phyloP scores from a whole-genome alignment of 2,113 vertebrate species.

The Burhinus bistriatus region DNA sequence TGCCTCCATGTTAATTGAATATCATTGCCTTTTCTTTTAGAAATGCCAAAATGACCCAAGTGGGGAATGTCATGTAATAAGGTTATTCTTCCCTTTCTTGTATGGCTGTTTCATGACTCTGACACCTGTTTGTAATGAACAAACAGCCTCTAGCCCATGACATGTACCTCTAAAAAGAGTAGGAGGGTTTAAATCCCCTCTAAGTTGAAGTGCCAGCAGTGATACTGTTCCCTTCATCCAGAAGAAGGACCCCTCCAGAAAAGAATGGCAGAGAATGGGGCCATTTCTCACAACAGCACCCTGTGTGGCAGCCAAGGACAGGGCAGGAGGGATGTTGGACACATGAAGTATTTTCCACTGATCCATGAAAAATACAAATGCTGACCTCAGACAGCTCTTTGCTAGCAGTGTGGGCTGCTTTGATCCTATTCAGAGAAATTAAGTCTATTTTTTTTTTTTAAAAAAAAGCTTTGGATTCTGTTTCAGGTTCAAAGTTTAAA shows the following conservation, averaged over 20 bases:
- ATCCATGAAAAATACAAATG: background rate
- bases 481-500: background rate
- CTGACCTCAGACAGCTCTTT: background rate
- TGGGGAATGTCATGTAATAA: background rate
- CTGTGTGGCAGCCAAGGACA: background rate
- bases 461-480: background rate
- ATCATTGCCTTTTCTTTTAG: background rate
- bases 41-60: background rate
- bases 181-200: background rate
- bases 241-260: background rate
- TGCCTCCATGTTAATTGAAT: background rate
- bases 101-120: background rate
- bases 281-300: background rate
- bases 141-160: background rate
- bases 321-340: background rate
- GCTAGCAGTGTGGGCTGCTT: background rate
- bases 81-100: background rate
- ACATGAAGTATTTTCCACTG: background rate
- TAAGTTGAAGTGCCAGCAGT: background rate
- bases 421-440: background rate
- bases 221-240: background rate
- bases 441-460: background rate
- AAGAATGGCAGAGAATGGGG: background rate
- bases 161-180: background rate
- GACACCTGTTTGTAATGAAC: background rate